These are phyloP conservation scores for Chelon labrosus DNA, from an alignment of 2,797 vertebrate species.

Conservation along the genomic window DNA sequence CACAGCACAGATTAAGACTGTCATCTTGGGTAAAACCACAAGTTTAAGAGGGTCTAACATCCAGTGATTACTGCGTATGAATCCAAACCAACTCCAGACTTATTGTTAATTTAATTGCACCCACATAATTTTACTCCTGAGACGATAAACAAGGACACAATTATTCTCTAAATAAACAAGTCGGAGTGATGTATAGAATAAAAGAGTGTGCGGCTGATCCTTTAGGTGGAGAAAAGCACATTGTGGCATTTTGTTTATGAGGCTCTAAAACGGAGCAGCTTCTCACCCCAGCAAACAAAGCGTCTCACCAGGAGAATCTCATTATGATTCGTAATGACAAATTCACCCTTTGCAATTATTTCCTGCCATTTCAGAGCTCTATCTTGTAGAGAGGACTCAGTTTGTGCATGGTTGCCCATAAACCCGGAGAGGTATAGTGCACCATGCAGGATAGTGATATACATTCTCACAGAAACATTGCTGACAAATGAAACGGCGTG, in stretches of 20 bases:
- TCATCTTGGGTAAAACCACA: slow-evolving; percentile 33
- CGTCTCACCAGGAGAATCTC: slow-evolving; percentile 78
- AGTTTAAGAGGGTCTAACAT: slow-evolving; percentile 45
- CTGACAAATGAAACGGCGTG: slow-evolving; percentile 63
- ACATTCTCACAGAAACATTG: slow-evolving; percentile 52
- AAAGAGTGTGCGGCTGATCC: slow-evolving; percentile 57
- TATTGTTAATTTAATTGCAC: slow-evolving; percentile 60
- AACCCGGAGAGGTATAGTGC: slow-evolving; percentile 67
- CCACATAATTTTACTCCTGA: slow-evolving; percentile 60
- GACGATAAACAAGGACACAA: slow-evolving; percentile 68
- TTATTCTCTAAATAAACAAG: slow-evolving; percentile 66
- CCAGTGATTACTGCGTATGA: slow-evolving; percentile 26
- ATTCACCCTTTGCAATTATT: slow-evolving; percentile 84
- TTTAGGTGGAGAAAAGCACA: slow-evolving; percentile 62
- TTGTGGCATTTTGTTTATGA: slow-evolving; percentile 80
- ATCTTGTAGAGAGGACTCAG: slow-evolving; percentile 74
- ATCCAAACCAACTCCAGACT: slow-evolving; percentile 52
- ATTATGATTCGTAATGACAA: slow-evolving; percentile 85
- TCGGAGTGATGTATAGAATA: slow-evolving; percentile 76
- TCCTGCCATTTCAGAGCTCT: slow-evolving; percentile 76
- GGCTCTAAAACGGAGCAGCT: slow-evolving; percentile 73
- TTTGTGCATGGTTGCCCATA: slow-evolving; percentile 71
- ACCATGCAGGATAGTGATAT: slow-evolving; percentile 62
- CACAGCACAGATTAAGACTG: neutral
- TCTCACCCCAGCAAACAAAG: slow-evolving; percentile 72